Conservation (phyloP, 2,797 vertebrate species). For the Adrianichthys oophorus region DNA sequence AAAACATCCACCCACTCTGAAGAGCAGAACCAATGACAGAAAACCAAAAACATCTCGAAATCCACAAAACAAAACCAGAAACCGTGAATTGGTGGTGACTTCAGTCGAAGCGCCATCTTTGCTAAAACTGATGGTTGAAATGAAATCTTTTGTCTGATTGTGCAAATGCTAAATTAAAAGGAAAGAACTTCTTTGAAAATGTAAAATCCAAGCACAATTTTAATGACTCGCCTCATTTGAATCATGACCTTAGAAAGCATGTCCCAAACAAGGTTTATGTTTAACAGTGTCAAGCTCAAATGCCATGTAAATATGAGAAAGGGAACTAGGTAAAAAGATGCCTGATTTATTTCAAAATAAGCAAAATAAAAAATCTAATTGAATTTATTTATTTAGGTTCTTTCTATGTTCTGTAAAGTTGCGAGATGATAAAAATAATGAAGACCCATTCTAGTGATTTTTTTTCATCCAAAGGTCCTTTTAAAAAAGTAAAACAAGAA, state of each 20-base stretch:
- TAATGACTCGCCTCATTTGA: conserved; percentile 64
- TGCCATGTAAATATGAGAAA: too few species aligned
- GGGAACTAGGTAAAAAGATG: too few species aligned
- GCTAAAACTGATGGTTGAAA: conserved; percentile 4
- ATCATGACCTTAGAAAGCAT: conserved; percentile 41
- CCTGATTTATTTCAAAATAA: too few species aligned
- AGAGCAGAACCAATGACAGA: background rate
- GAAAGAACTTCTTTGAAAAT: conserved; percentile 11
- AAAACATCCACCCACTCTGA: background rate
- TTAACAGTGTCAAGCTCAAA: conserved; percentile 34
- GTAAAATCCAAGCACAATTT: conserved; percentile 61
- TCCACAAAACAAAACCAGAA: too few species aligned
- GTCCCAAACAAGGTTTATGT: conserved; percentile 55
- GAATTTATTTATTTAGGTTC: too few species aligned
- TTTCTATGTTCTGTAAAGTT: too few species aligned
- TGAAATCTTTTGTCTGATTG: background rate
- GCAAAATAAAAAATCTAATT: too few species aligned
- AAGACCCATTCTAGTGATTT: background rate
- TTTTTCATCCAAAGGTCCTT: background rate
- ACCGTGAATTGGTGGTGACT: too few species aligned
- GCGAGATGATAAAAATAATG: too few species aligned
- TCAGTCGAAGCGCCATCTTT: too few species aligned
- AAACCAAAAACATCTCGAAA: background rate
- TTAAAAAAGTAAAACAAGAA: too few species aligned
- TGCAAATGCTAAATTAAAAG: conserved; percentile 15